Conservation (phyloP, 2,797 vertebrate genomes). For the Cynopterus sphinx region DNA sequence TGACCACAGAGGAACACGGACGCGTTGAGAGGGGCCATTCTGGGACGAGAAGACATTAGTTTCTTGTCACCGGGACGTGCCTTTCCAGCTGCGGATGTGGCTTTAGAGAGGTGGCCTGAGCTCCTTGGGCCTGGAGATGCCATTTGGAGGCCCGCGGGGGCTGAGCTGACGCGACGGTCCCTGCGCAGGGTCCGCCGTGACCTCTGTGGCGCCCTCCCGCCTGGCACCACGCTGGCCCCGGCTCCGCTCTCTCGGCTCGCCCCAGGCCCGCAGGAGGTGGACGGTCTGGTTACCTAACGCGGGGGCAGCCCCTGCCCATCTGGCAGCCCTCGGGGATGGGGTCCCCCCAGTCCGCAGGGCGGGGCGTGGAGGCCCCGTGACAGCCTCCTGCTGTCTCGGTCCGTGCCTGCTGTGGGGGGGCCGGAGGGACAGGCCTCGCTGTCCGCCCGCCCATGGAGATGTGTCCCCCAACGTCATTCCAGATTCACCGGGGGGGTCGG, state of each 20-base stretch:
- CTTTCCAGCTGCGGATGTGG: background rate
- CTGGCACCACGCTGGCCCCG: background rate
- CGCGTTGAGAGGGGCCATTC: rapidly evolving
- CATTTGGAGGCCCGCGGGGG: background rate
- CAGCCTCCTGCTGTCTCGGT: background rate
- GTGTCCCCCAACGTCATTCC: background rate
- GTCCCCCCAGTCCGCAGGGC: background rate
- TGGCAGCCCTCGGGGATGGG: background rate
- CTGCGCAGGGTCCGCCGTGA: background rate
- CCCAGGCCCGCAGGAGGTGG: background rate
- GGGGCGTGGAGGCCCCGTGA: background rate
- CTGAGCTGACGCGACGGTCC: background rate
- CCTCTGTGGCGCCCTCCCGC: background rate
- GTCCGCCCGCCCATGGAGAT: background rate
- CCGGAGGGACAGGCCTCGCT: background rate
- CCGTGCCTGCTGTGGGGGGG: background rate
- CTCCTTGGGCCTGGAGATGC: background rate
- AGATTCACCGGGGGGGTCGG: background rate
- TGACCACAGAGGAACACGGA: background rate
- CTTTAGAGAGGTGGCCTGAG: too few relatives aligned
- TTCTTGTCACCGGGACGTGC: background rate
- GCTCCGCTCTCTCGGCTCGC: background rate
- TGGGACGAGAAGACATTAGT: background rate
- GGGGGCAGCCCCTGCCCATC: background rate
- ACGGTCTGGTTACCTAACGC: background rate